Evolutionary conservation across 2,888 invertebrate genomes (phyloP).

Genomic region (Cordilura impudica): DNA sequence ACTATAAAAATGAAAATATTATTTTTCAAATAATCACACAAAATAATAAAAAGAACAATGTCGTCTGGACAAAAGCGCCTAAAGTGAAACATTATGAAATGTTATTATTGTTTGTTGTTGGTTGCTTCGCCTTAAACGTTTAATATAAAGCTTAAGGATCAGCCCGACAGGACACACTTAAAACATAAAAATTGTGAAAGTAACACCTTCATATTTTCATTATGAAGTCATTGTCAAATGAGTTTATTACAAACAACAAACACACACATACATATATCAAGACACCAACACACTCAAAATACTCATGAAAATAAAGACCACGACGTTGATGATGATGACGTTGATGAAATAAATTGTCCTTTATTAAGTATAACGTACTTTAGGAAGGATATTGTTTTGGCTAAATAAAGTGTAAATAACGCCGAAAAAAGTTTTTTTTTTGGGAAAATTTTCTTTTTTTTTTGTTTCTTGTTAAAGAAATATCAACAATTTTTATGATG

Average conservation of each 20-base stretch:
- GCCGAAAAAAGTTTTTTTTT: constrained; percentile 13
- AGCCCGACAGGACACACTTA: constrained; percentile 58
- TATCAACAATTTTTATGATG: constrained; percentile 47
- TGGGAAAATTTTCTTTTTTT: constrained; percentile 51
- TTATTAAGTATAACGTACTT: constrained; percentile 41
- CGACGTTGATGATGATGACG: constrained; percentile 63
- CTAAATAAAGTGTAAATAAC: constrained; percentile 57
- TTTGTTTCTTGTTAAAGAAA: constrained; percentile 1
- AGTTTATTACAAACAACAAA: constrained; percentile 66
- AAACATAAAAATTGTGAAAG: constrained; percentile 43
- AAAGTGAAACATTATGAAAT: constrained; percentile 44
- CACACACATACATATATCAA: no score
- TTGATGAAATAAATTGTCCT: constrained; percentile 18
- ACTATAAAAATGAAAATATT: constrained; percentile 57
- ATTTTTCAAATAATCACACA: constrained; percentile 50
- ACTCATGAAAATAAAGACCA: constrained; percentile 56
- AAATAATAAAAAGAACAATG: constrained; percentile 27
- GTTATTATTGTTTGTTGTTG: neutral
- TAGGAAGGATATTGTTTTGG: constrained; percentile 46
- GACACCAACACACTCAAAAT: no score
- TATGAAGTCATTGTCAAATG: constrained; percentile 72
- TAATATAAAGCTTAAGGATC: constrained; percentile 57
- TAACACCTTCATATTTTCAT: constrained; percentile 77
- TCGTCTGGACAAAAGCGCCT: constrained; percentile 34
- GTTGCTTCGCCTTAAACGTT: constrained; percentile 18